phyloP scores from a whole-genome alignment of 1,140 invertebrate species.

The Thaumetopoea pityocampa region DNA sequence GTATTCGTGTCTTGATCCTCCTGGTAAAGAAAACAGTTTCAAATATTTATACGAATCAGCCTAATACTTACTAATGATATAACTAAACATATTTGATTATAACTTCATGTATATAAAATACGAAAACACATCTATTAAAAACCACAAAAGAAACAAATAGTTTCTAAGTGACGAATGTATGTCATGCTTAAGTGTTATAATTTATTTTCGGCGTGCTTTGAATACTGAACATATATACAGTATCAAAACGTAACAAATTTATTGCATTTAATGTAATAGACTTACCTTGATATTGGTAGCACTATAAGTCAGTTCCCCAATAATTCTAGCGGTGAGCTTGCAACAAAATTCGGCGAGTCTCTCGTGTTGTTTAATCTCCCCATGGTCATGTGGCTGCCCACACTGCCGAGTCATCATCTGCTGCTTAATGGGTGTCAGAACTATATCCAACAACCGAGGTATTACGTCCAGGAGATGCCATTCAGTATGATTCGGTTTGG shows the following conservation, averaged over 20 bases:
- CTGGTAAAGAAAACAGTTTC: slow-evolving; percentile 40
- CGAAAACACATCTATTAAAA: no score
- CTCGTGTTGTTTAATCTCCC: slow-evolving; percentile 45
- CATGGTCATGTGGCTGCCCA: slow-evolving; percentile 57
- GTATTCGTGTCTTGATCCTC: slow-evolving; percentile 77
- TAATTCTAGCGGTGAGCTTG: slow-evolving; percentile 88
- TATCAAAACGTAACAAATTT: no score
- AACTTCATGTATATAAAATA: not conserved
- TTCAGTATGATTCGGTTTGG: slow-evolving; percentile 36
- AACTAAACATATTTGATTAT: no score
- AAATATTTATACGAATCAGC: no score
- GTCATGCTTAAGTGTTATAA: no score
- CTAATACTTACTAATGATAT: no score
- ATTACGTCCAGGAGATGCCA: slow-evolving; percentile 92
- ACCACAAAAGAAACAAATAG: no score
- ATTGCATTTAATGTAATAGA: no score
- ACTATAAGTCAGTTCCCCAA: slow-evolving; percentile 91
- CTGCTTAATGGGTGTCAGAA: slow-evolving; percentile 85
- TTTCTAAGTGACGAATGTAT: no score
- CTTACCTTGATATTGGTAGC: slow-evolving; percentile 72
- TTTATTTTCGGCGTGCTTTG: no score
- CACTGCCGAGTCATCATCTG: slow-evolving; percentile 65
- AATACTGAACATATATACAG: no score
- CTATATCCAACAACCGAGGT: slow-evolving; percentile 87
- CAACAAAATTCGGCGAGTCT: slow-evolving; percentile 88